Evolutionary conservation across 2,113 vertebrate genomes (phyloP), one percentile per base, ranked within the genome.

Genomic region (Antennarius striatus): DNA sequence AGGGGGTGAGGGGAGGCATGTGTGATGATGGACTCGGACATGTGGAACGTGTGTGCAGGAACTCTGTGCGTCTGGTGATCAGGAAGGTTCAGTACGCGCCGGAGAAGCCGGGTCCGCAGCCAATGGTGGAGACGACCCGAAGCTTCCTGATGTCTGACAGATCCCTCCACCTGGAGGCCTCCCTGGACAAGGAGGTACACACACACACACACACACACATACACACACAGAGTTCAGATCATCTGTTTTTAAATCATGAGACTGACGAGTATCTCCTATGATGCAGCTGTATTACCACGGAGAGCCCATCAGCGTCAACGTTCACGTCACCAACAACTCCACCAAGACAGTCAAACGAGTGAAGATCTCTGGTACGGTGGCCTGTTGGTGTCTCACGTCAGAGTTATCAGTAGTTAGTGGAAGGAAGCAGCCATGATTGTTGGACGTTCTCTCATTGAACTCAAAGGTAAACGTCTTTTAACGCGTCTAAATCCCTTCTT

Each of bases 271-370:
- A 14, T 47, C 39, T 63, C 71, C 72, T 69, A 73, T 73, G 52
- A 40, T 85, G 64, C 69, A 97, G 95, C 89, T 97, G 4, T 97
- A 97, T 73, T 97, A 93, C 68, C 92, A 84, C 1, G 95, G 95
- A 2, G 95, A 97, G 76, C 93, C 95, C 16, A 93, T 97, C 91
- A 95, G 83, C 42, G 94, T 96, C 82, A 97, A 97, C 2, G 95
- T 97, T 30, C 95, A 97, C 4, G 95, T 96, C 80, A 97, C 95
- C 86, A 96, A 97, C 90, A 97, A 97, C 89, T 96, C 95, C 57
- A 94, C 94, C 83, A 97, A 95, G 89, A 96, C 94, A 0, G 91
- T 97, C 47, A 97, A 96, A 91, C 94, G 94, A 77, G 93, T 96
- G 50, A 96, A 94, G 91, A 95, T 96, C 74, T 96, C 95, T 7